These are phyloP conservation scores for Tholera decimalis DNA, from an alignment of 2,888 invertebrate species.

Conservation along the genomic window DNA sequence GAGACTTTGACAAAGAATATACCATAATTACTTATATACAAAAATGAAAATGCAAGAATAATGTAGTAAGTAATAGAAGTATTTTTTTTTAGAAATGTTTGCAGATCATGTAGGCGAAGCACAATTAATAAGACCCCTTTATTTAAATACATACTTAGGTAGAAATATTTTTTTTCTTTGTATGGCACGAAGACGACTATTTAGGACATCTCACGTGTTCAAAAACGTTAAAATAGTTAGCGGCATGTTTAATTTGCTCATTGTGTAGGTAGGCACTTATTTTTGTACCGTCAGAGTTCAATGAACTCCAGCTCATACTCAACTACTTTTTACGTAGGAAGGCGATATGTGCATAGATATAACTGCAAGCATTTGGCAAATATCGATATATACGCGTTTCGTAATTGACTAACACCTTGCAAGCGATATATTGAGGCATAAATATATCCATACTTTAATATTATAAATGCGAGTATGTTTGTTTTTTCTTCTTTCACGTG, in stretches of 20 bases:
- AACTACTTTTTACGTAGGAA: conserved; percentile 28
- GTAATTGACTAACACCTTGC: background rate
- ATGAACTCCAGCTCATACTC: conserved; percentile 45
- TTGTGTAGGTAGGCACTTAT: conserved; percentile 55
- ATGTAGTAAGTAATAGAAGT: too few species aligned
- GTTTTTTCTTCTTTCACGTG: background rate
- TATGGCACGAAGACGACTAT: conserved; percentile 11
- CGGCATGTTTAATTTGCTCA: conserved; percentile 53
- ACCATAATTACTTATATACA: too few species aligned
- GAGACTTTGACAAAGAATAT: too few species aligned
- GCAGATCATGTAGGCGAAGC: too few species aligned
- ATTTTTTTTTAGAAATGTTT: too few species aligned
- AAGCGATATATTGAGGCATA: background rate
- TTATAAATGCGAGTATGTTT: background rate
- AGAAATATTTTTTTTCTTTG: conserved; percentile 3
- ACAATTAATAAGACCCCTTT: too few species aligned
- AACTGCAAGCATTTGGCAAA: background rate
- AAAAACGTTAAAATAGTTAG: conserved; percentile 41
- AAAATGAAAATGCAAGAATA: too few species aligned
- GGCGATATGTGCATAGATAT: conserved; percentile 18
- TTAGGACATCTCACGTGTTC: conserved; percentile 33
- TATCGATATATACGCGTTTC: background rate
- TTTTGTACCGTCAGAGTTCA: conserved; percentile 55
- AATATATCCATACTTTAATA: too few species aligned
- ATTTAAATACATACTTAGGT: too few species aligned